phyloP scores from a whole-genome alignment of 2,797 vertebrate species.

The Dallia pectoralis region DNA sequence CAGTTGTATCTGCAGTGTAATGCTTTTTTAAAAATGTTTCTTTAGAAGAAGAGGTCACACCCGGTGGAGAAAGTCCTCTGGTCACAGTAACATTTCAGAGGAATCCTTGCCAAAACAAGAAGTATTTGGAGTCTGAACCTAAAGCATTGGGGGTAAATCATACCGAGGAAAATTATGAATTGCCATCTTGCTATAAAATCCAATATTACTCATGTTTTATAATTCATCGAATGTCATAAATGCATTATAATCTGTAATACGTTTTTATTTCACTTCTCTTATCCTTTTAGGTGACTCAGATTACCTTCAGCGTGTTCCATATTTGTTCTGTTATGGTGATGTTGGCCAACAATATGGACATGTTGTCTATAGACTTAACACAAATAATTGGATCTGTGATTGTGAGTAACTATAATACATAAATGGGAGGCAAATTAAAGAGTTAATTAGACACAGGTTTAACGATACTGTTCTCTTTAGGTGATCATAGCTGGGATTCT shows the following conservation, averaged over 20 bases:
- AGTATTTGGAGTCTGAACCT: constrained; percentile 6
- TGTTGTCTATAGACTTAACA: neutral
- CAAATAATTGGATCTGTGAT: neutral
- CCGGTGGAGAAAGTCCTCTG: neutral
- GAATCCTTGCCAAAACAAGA: neutral
- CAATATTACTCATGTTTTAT: neutral
- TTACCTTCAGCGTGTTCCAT: neutral
- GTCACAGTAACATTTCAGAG: neutral
- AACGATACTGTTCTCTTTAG: constrained; percentile 39
- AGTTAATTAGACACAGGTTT: neutral
- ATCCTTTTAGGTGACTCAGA: neutral
- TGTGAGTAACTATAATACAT: neutral
- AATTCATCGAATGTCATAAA: neutral
- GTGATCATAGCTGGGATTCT: constrained; percentile 60
- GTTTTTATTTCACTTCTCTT: neutral
- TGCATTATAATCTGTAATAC: neutral
- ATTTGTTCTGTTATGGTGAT: neutral
- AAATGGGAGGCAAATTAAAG: neutral
- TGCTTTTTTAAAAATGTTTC: too few species aligned
- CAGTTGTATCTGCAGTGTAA: neutral
- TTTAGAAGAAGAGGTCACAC: neutral
- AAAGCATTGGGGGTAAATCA: constrained; percentile 6
- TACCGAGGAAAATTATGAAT: neutral
- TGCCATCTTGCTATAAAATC: neutral
- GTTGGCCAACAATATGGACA: neutral